A percentile compares a stretch with the other conserved stretches of the same genome.
Evolutionary conservation across 2,797 vertebrate species (phyloP).

Genomic region (Pseudochaenichthys georgianus): DNA sequence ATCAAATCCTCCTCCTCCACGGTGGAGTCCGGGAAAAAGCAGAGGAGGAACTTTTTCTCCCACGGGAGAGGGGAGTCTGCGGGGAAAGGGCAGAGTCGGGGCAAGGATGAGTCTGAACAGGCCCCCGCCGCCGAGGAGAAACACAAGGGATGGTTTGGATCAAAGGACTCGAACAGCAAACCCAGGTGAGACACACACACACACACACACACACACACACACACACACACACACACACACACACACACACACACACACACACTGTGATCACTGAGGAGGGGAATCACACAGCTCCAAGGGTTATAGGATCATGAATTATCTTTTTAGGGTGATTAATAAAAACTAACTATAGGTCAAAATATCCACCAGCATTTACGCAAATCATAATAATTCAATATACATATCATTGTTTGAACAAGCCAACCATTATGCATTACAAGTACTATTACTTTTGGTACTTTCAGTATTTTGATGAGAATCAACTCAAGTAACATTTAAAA

Average conservation of each 20-base stretch:
- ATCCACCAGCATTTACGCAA: too few relatives aligned
- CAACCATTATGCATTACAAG: too few relatives aligned
- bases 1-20: conserved; percentile 53
- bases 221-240: conserved; percentile 10
- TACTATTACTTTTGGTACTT: too few relatives aligned
- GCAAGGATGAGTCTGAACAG: conserved; percentile 60
- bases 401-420: too few relatives aligned
- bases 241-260: conserved; percentile 28
- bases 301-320: conserved; percentile 20
- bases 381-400: too few relatives aligned
- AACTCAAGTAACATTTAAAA: too few relatives aligned
- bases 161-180: conserved; percentile 90
- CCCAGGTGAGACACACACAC: conserved; percentile 89
- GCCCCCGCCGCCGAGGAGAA: conserved; percentile 79
- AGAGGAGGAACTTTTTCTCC: conserved; percentile 86
- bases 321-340: conserved; percentile 4
- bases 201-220: not conserved
- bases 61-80: conserved; percentile 79
- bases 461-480: too few relatives aligned
- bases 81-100: conserved; percentile 68
- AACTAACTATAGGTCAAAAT: too few relatives aligned
- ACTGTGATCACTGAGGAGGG: conserved; percentile 1
- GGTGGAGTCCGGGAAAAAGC: conserved; percentile 65
- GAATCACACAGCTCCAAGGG: conserved; percentile 2
- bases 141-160: conserved; percentile 90